phyloP scores from a whole-genome alignment of 2,888 invertebrate genomes.

The Zygogramma bicolorata region DNA sequence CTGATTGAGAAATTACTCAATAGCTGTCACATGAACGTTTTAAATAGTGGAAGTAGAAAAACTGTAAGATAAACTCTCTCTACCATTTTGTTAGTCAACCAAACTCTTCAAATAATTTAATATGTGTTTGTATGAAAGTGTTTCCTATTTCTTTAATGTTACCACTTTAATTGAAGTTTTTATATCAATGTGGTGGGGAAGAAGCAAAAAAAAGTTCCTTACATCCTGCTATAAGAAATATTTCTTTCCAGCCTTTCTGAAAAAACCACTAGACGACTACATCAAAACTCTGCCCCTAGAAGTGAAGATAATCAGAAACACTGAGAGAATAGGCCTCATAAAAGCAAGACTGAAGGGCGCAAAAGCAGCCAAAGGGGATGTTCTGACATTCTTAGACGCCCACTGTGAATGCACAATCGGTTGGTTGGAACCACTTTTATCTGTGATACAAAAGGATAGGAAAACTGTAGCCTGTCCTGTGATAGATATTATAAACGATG shows the following conservation, averaged over 20 bases:
- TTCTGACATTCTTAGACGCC: conserved; percentile 91
- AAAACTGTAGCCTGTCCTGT: conserved; percentile 83
- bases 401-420: conserved; percentile 92
- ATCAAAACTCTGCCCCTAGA: conserved; percentile 73
- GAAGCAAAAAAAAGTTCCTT: too few relatives aligned
- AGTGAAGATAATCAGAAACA: conserved; percentile 75
- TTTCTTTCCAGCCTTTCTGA: conserved; percentile 71
- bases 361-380: conserved; percentile 77
- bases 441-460: conserved; percentile 71
- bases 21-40: too few relatives aligned
- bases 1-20: too few relatives aligned
- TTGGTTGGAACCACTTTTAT: conserved; percentile 72
- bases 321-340: conserved; percentile 81
- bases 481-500: conserved; percentile 95
- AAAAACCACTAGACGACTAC: conserved; percentile 76
- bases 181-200: too few relatives aligned
- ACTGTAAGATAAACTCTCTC: too few relatives aligned
- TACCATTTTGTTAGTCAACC: too few relatives aligned
- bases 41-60: too few relatives aligned
- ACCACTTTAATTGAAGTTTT: too few relatives aligned
- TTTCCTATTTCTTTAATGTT: too few relatives aligned
- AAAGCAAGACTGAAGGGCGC: conserved; percentile 87
- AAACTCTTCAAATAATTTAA: too few relatives aligned
- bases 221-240: background rate
- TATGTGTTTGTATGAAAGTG: too few relatives aligned